These are phyloP conservation scores for Columbina picui DNA, from an alignment of 2,113 vertebrate species.

Conservation along the genomic window DNA sequence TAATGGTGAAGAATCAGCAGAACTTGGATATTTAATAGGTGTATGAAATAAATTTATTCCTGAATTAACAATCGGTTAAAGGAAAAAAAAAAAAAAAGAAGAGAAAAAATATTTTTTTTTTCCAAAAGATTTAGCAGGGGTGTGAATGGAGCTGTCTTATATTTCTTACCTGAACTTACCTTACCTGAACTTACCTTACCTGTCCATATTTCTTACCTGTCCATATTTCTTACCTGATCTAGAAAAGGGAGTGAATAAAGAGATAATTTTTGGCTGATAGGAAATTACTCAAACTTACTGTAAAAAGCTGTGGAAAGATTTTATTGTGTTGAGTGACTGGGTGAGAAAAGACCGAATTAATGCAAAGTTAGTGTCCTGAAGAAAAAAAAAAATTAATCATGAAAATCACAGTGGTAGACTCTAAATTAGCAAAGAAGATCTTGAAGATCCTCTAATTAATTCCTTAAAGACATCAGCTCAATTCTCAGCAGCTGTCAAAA, in stretches of 20 bases:
- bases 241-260: background rate
- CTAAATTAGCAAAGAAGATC: background rate
- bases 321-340: background rate
- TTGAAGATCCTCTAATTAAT: conserved; percentile 5
- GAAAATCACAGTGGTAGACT: conserved; percentile 1
- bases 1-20: background rate
- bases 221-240: background rate
- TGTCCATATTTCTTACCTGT: background rate
- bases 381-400: background rate
- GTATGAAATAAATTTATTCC: background rate
- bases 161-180: background rate
- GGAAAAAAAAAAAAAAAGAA: background rate
- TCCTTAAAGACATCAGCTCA: background rate
- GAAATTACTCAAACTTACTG: background rate
- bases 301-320: background rate
- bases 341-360: conserved; percentile 12
- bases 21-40: background rate
- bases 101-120: background rate
- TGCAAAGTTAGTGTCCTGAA: background rate
- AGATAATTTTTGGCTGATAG: background rate
- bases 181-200: too few species aligned
- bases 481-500: background rate
- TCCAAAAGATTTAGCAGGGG: background rate
- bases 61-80: background rate
- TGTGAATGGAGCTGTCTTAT: background rate